Evolutionary conservation across 2,113 vertebrate species (phyloP), one percentile per base, ranked within the genome.

Genomic region (Piaya cayana): DNA sequence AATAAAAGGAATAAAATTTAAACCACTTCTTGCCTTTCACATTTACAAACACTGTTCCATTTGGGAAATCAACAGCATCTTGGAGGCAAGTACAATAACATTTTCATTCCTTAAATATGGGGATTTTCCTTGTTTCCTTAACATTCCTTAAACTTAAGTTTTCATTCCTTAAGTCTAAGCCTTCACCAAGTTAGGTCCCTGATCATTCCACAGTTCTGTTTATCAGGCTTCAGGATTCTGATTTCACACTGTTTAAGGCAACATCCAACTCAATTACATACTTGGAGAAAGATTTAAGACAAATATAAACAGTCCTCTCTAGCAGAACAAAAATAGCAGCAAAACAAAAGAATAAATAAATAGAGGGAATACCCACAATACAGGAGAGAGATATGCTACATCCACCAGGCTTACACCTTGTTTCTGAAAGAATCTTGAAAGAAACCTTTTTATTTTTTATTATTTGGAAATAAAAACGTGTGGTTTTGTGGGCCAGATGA

Each of bases 391-490:
- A 37, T 29, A 10, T 6, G 14, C 26, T 68, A 56, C 13, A 64
- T 3, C 21, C 21, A 17, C 9, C 16, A 71, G 6, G 2, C 27
- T 16, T 50, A 7, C 21, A 10, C 82, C 50, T 82, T 53, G 12
- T 63, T 90, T 85, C 56, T 88, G 56, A 55, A 79, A 34, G 30
- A 43, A 68, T 55, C 19, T 25, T 16, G 18, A 77, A 43, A 7
- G 23, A 58, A n/a, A 27, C 25, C 53, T 78, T 37, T 64, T 43
- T 6, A 8, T 6, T 62, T 82, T n/a, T n/a, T n/a, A n/a, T n/a
- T n/a, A n/a, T n/a, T n/a, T n/a, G 39, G 36, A 82, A 43, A 30
- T 0, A 0, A 12, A 58, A 37, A 7, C 0, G 0, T 27, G 18
- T 49, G 30, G 11, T 67, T 82, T 67, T 67, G 19, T 71, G 39